phyloP scores from a whole-genome alignment of 2,888 invertebrate species.

The Hypselothyrea guttata region DNA sequence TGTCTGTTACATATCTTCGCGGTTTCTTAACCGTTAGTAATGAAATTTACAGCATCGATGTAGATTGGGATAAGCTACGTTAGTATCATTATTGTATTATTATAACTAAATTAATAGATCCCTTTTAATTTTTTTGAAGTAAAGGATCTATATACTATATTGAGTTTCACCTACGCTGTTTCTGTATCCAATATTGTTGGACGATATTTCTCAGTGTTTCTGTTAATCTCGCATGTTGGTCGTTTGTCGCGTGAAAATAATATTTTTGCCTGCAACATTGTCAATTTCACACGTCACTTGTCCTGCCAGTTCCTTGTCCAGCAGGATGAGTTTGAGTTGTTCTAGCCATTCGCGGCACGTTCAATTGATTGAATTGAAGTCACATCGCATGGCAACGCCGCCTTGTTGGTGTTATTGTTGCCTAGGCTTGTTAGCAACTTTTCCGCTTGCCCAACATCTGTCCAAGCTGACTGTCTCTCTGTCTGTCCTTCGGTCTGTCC shows the following conservation, averaged over 20 bases:
- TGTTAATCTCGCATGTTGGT: slow-evolving; percentile 67
- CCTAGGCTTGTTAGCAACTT: slow-evolving; percentile 55
- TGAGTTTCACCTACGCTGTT: too few species aligned
- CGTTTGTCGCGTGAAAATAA: slow-evolving; percentile 68
- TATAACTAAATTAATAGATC: too few species aligned
- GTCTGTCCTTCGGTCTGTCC: slow-evolving; percentile 9
- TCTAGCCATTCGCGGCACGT: slow-evolving; percentile 73
- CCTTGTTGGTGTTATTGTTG: slow-evolving; percentile 49
- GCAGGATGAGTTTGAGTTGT: slow-evolving; percentile 44
- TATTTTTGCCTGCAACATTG: slow-evolving; percentile 64
- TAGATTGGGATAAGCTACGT: too few species aligned
- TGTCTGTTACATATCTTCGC: too few species aligned
- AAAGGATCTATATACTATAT: too few species aligned
- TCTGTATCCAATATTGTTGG: too few species aligned
- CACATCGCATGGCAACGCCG: slow-evolving; percentile 13
- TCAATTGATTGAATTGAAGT: slow-evolving; percentile 77
- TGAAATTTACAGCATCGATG: too few species aligned
- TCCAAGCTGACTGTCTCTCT: slow-evolving; percentile 8
- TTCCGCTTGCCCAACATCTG: slow-evolving; percentile 20
- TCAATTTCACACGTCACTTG: slow-evolving; percentile 75
- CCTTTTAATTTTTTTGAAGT: too few species aligned
- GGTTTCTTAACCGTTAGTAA: too few species aligned
- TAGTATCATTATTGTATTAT: too few species aligned
- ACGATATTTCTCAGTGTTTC: slow-evolving; percentile 4
- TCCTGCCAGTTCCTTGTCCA: slow-evolving; percentile 10